Evolutionary conservation across 2,888 invertebrate genomes (phyloP).

Genomic region (Diarsia mendica): DNA sequence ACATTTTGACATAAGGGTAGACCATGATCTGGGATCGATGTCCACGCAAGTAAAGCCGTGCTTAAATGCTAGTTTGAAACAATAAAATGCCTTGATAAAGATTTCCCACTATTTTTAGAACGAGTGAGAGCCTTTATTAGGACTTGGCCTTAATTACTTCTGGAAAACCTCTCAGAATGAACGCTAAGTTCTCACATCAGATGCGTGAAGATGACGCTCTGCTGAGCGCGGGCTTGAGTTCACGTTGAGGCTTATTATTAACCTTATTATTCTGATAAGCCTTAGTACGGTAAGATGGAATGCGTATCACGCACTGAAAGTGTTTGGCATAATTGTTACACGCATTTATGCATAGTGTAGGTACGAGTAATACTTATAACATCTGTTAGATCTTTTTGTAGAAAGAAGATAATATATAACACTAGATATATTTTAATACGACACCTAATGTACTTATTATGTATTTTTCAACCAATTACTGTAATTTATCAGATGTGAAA

Average conservation of each 20-base stretch:
- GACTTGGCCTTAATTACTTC: slow-evolving; percentile 23
- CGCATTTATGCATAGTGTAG: not conserved
- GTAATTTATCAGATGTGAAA: not conserved
- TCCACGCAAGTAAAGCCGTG: not conserved
- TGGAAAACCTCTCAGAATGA: slow-evolving; percentile 34
- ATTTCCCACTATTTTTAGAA: slow-evolving; percentile 3
- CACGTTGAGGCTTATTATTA: slow-evolving; percentile 31
- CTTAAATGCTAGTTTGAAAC: not conserved
- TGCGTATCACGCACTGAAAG: slow-evolving; percentile 39
- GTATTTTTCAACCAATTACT: not conserved
- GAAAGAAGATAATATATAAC: no score
- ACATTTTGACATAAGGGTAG: not conserved
- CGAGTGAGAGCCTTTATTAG: not conserved
- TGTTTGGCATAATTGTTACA: not conserved
- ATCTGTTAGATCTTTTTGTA: no score
- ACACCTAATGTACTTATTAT: not conserved
- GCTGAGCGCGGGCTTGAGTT: slow-evolving; percentile 23
- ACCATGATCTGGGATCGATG: not conserved
- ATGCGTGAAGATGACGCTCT: slow-evolving; percentile 41
- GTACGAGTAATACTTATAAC: not conserved
- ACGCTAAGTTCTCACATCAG: slow-evolving; percentile 34
- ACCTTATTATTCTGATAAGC: slow-evolving; percentile 29
- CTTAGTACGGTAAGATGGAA: slow-evolving; percentile 5
- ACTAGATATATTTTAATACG: no score
- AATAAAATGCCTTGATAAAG: not conserved